A percentile compares a stretch with the other conserved stretches of the same genome.
phyloP scores from a whole-genome alignment of 2,797 vertebrate genomes.

The Amphiprion clarkii region DNA sequence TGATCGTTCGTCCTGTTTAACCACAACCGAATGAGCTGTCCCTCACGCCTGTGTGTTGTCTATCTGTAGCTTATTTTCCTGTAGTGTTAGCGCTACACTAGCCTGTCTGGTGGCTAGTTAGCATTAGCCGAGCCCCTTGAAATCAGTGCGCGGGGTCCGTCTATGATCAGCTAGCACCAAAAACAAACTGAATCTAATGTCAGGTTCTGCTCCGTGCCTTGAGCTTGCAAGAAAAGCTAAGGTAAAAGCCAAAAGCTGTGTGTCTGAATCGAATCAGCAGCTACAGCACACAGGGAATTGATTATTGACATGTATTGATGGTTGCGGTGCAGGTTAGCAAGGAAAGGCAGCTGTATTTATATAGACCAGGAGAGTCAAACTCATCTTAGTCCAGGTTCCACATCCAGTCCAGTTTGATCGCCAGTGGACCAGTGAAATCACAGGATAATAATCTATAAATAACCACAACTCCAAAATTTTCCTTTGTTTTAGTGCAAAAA shows the following conservation, averaged over 20 bases:
- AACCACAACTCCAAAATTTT: too few relatives aligned
- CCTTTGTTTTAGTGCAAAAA: too few relatives aligned
- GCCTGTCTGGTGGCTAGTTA: slow-evolving; percentile 45
- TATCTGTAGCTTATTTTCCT: neutral
- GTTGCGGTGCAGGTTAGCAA: neutral
- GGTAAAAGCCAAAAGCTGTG: neutral
- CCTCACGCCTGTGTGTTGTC: accelerated
- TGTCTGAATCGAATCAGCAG: neutral
- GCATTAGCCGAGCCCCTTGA: slow-evolving; percentile 51
- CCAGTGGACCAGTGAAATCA: too few relatives aligned
- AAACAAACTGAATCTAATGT: neutral
- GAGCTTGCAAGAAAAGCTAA: accelerated
- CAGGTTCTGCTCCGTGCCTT: neutral
- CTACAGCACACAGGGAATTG: neutral
- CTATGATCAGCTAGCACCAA: neutral
- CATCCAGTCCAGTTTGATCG: too few relatives aligned
- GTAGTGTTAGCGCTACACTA: slow-evolving; percentile 34
- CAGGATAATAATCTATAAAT: too few relatives aligned
- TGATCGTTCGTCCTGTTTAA: accelerated
- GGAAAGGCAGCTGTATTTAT: too few relatives aligned
- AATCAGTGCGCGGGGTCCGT: slow-evolving; percentile 11
- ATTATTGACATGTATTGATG: slow-evolving; percentile 16
- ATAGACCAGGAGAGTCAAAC: too few relatives aligned
- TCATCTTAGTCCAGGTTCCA: too few relatives aligned
- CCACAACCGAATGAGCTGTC: accelerated